Evolutionary conservation across 2,888 invertebrate genomes (phyloP), one percentile per base, ranked within the genome.

Genomic region (Gnatocerus cornutus): DNA sequence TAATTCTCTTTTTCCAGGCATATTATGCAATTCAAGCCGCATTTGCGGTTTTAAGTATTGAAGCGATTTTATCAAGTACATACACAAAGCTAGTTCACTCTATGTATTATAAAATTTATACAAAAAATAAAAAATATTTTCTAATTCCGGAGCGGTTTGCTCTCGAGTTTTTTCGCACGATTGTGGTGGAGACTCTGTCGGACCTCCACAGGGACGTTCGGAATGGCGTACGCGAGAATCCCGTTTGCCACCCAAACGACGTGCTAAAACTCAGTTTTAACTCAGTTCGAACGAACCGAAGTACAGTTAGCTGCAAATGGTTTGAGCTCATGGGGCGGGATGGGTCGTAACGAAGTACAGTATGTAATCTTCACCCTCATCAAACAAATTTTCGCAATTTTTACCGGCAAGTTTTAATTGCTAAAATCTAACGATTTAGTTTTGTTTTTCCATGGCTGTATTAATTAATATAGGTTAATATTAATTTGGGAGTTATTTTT

Each of bases 1-100:
- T 43, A 41, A 27, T 21, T 53, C 21, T 50, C 1, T 86, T 84
- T 91, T 86, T 67, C n/a, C 89, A 94, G 94, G 84, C 92, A 94
- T 85, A 94, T 96, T 89, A 88, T 93, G 85, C 95, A 96, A 85
- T 91, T 92, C 86, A 96, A 97, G 84, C 93, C 94, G 37, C 94
- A 95, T 83, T 88, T 97, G 79, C 88, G 95, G 79, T 95, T 92
- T 84, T 93, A 82, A 83, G 30, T 56, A 27, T 43, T 55, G 33
- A 9, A 48, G 48, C 21, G 41, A 37, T 55, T 5, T 21, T 55
- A 43, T 41, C n/a, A 7, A 14, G 1, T 10, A 7, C 6, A 29
- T 7, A 30, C 39, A 37, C 8, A 39, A 37, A 39, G 16, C 13
- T 30, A 12, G 37, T 39, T n/a, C 37, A 55, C 33, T 46, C 30